Conservation (phyloP, 2,797 vertebrate species). For the Chiloscyllium punctatum region DNA sequence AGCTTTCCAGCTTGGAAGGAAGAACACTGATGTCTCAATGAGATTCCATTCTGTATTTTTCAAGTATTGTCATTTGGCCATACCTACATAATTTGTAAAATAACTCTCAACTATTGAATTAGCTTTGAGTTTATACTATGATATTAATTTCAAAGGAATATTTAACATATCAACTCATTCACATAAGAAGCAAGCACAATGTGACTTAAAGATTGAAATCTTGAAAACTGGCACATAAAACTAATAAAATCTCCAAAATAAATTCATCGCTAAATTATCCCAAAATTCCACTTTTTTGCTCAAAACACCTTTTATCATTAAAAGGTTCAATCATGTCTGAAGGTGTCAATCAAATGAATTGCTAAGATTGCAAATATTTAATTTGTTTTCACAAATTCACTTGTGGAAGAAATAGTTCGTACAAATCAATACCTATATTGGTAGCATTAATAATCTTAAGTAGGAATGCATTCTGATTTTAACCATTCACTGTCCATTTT, state of each 20-base stretch:
- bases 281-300: too few species aligned
- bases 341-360: background rate
- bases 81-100: background rate
- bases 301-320: background rate
- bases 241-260: background rate
- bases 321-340: background rate
- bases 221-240: background rate
- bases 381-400: slow-evolving; percentile 3
- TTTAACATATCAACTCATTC: background rate
- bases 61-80: background rate
- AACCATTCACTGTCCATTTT: background rate
- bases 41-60: background rate
- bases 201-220: background rate
- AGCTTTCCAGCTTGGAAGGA: too few species aligned
- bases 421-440: background rate
- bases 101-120: background rate
- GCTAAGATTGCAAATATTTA: slow-evolving; percentile 15
- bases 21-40: too few species aligned
- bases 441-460: background rate
- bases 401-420: background rate
- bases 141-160: background rate
- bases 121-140: background rate
- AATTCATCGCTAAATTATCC: background rate
- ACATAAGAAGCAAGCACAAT: background rate
- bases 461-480: background rate